Evolutionary conservation across 2,797 vertebrate species (phyloP).

Genomic region (Poecilia velifera): DNA sequence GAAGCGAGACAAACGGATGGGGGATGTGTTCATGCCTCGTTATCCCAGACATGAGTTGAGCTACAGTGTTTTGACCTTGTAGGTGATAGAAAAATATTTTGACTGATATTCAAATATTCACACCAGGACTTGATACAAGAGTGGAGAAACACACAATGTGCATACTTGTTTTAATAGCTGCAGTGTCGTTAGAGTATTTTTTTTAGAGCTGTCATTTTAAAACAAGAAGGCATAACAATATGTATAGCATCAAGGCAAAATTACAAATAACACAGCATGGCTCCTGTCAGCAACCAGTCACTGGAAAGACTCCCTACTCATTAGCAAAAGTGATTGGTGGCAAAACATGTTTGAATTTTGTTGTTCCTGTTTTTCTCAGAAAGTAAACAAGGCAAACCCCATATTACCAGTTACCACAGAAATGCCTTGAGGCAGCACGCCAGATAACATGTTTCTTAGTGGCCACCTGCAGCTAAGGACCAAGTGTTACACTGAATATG

Average conservation of each 20-base stretch:
- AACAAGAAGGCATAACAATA: background rate
- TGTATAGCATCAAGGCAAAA: background rate
- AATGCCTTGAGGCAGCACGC: slow-evolving; percentile 46
- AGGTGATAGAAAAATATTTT: background rate
- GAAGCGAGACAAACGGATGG: background rate
- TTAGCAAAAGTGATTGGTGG: slow-evolving; percentile 7
- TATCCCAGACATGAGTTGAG: background rate
- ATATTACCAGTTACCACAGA: slow-evolving; percentile 26
- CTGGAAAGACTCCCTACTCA: background rate
- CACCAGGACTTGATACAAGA: background rate
- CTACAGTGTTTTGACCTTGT: background rate
- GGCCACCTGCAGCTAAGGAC: background rate
- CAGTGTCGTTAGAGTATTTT: background rate
- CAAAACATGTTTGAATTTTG: slow-evolving; percentile 29
- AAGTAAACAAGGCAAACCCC: slow-evolving; percentile 26
- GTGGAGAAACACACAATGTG: background rate
- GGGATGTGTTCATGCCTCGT: background rate
- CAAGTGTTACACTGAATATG: background rate
- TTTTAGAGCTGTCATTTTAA: background rate
- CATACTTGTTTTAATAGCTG: background rate
- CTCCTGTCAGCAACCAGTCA: background rate
- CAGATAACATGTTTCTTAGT: slow-evolving; percentile 2
- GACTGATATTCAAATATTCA: background rate
- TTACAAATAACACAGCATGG: background rate
- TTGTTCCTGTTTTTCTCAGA: slow-evolving; percentile 27